Evolutionary conservation across 2,888 invertebrate genomes (phyloP), one percentile per base, ranked within the genome.

Genomic region (Brachyptera putata): DNA sequence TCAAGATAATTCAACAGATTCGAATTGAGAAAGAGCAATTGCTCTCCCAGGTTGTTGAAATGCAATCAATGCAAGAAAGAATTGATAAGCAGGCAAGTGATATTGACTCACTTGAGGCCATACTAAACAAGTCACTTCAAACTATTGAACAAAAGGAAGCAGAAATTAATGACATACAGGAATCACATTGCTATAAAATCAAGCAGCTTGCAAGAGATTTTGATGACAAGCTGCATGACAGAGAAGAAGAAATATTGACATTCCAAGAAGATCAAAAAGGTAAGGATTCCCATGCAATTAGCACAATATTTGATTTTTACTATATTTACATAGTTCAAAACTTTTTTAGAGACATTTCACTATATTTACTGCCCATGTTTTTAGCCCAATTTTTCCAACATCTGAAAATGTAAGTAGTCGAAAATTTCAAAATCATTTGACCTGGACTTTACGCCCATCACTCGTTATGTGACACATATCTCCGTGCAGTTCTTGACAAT

Each of bases 241-340:
- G 61, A 50, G 62, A 63, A 53, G 63, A 64, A 24, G 64, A 65
- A 56, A 46, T 60, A 22, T 14, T 36, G 58, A 49, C 58, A 30
- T n/a, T 56, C 24, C 24, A 39, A 34, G 26, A 58, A 14, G 56
- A 48, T 16, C 58, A 50, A 34, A 48, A 39, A 56, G 58, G 37
- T 58, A 36, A 55, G 36, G 25, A n/a, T n/a, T n/a, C n/a, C n/a
- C n/a, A n/a, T n/a, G n/a, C n/a, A n/a, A n/a, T n/a, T n/a, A n/a
- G n/a, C n/a, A n/a, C n/a, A n/a, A n/a, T n/a, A n/a, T n/a, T n/a
- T n/a, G n/a, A n/a, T n/a, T n/a, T n/a, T n/a, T n/a, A n/a, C n/a
- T n/a, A n/a, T n/a, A n/a, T n/a, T n/a, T n/a, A n/a, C n/a, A n/a
- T n/a, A n/a, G n/a, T n/a, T n/a, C n/a, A n/a, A n/a, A n/a, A n/a